These are phyloP conservation scores for Burhinus bistriatus DNA, from an alignment of 2,113 vertebrate genomes.

Conservation along the genomic window DNA sequence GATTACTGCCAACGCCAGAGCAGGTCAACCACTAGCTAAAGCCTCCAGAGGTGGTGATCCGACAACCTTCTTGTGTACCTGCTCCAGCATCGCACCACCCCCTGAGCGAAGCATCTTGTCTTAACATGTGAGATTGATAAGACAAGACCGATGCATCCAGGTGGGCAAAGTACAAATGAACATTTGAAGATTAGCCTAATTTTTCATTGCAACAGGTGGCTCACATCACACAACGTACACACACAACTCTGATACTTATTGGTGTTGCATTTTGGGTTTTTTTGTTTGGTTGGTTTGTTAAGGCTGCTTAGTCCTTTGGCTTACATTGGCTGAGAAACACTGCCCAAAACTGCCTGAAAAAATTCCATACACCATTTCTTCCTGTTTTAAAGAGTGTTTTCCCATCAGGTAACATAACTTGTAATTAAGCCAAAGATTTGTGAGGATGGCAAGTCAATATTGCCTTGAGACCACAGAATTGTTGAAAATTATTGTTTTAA, in stretches of 20 bases:
- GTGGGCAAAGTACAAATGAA: background rate
- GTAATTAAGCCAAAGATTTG: slow-evolving; percentile 11
- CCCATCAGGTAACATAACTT: slow-evolving; percentile 42
- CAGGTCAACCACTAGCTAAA: background rate
- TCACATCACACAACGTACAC: background rate
- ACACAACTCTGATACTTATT: background rate
- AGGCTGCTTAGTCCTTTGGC: background rate
- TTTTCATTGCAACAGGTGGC: background rate
- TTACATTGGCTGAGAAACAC: background rate
- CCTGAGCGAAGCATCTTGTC: background rate
- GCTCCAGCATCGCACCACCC: background rate
- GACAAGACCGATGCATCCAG: background rate
- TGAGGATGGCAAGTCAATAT: background rate
- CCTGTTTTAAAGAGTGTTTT: background rate
- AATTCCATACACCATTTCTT: background rate
- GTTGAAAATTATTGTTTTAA: slow-evolving; percentile 40
- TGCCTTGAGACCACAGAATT: slow-evolving; percentile 24
- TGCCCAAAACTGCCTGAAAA: background rate
- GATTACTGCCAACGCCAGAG: background rate
- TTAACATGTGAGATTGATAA: background rate
- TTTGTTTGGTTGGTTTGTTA: background rate
- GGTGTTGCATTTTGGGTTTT: background rate
- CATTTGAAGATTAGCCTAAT: background rate
- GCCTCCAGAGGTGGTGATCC: background rate
- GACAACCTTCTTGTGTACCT: background rate